A percentile compares a stretch with the other conserved stretches of the same genome.
Conservation (phyloP, 2,113 vertebrate species). For the Pomatostomus ruficeps region DNA sequence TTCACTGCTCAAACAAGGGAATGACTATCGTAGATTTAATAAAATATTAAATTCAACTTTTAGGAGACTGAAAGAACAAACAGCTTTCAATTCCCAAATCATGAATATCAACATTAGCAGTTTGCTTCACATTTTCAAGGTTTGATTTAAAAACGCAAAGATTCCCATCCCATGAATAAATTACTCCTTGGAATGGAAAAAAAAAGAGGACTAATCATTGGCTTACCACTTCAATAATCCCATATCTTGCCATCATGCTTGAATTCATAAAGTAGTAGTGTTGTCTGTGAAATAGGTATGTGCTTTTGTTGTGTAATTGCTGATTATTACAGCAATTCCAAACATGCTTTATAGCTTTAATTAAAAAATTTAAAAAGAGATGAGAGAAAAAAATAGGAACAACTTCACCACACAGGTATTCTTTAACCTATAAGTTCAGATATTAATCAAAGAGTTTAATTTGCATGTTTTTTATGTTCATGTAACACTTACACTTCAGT, state of each 20-base stretch:
- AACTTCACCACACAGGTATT: background rate
- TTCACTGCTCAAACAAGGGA: background rate
- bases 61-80: constrained; percentile 22
- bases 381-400: background rate
- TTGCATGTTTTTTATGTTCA: background rate
- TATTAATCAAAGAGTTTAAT: background rate
- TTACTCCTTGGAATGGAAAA: background rate
- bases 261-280: background rate
- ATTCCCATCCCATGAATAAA: constrained; percentile 57
- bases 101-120: constrained; percentile 51
- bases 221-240: background rate
- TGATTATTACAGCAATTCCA: background rate
- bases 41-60: constrained; percentile 49
- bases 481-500: background rate
- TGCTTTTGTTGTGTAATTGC: background rate
- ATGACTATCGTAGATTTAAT: background rate
- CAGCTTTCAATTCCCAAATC: constrained; percentile 42
- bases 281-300: background rate
- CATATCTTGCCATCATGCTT: background rate
- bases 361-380: background rate
- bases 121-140: constrained; percentile 21
- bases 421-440: background rate
- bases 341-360: background rate
- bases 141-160: constrained; percentile 14
- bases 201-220: background rate